Evolutionary conservation across 2,113 vertebrate species (phyloP), one percentile per base, ranked within the genome.

Genomic region (Muscicapa adusta): DNA sequence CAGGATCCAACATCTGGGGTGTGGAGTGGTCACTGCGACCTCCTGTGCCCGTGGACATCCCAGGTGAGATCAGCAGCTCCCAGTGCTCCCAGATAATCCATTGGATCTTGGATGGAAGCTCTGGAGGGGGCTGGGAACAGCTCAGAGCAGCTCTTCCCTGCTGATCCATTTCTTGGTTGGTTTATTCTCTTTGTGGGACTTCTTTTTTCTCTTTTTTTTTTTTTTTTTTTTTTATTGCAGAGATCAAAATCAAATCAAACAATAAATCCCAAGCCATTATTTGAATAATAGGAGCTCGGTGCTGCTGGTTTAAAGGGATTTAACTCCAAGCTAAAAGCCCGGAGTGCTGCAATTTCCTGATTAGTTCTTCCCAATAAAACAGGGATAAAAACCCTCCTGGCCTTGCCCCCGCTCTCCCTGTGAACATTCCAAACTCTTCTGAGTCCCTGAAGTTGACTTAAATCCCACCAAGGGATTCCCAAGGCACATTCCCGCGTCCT

Each of bases 301-400:
- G 70, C 17, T 70, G 31, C 50, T 1, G 71, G 45, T 88, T 88
- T 62, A 45, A 58, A 92, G 70, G 78, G 95, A 97, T 95, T 96
- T 95, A 88, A 38, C 45, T 94, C 65, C 86, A 68, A 45, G 48
- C 23, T 77, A 14, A 84, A 91, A 94, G 57, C 92, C 48, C 13
- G 24, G 33, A 33, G 58, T 57, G 42, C 75, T 90, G 95, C 94
- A 89, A 85, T 96, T 95, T 95, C 53, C 95, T 96, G 96, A 97
- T 97, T 93, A 90, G 63, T 95, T 96, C 76, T 80, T 78, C 73
- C 5, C 31, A 29, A 54, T 51, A 16, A 51, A 60, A 48, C 28
- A 42, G 19, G 33, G 15, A 34, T 34, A 47, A 66, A 78, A 17
- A 1, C 15, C 24, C 33, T 45, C 76, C 75, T 54, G 33, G 48